Base-by-base conservation (phyloP, 1,140 invertebrate species). In the Brachionus calyciflorus region DNA sequence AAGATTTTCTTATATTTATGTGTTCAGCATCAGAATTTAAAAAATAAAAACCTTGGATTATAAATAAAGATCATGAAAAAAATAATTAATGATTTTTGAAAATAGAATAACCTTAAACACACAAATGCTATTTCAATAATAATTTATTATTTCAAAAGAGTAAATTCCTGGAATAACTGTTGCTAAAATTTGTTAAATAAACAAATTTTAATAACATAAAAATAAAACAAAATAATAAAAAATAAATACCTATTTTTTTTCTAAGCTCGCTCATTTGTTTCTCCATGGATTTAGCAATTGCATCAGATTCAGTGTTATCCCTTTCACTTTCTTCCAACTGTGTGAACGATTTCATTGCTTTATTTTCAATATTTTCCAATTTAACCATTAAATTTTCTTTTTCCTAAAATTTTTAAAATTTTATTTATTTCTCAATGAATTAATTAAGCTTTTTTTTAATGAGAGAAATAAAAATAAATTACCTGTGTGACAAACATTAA, bases 211-310 rank as follows among this genome's bases (percentile, higher is more conserved):
- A 4, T 17, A 30, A 55, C 10, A 28, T 63, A 4, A 63, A 10
- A 1, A 19, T 33, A 63, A 40, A 37, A 3, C 19, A 21, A 17
- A 37, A 21, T 7, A 63, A 33, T 33, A 40, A 17, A 63, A 30
- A n/a, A 63, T 37, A 24, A 63, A 40, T 51, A 73, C 69, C 69
- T 51, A 73, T 55, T 49, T 55, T 73, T 73, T 55, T 73, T 26
- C 37, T 73, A 2, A 73, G 26, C n/a, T 73, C 69, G 12, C 28
- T 55, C n/a, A 73, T 73, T 73, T 73, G 69, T 30, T 73, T 73
- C 21, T 40, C 30, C n/a, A 73, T 33, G 3, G 30, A 73, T 51
- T 73, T 55, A n/a, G 24, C 24, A 1, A 37, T 19, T 14, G 49
- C 69, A n/a, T n/a, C n/a, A n/a, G 68, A 70, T 49, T 70, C 44